Percentiles rank a stretch among this genome's conserved stretches.
Conservation (phyloP, 2,113 vertebrate genomes). For the Mesitornis unicolor region DNA sequence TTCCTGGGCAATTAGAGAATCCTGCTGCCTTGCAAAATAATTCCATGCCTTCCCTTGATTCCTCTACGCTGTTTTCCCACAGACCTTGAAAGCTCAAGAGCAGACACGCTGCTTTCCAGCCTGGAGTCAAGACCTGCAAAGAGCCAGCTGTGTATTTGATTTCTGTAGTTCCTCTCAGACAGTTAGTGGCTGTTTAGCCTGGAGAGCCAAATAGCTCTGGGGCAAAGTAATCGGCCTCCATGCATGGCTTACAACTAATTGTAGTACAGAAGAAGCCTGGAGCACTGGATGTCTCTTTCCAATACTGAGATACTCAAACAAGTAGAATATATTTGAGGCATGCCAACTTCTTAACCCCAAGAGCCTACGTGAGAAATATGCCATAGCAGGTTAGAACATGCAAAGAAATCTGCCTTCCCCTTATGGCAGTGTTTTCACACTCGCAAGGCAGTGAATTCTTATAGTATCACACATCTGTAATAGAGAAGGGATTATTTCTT, state of each 20-base stretch:
- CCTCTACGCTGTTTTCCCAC: neutral
- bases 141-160: slow-evolving; percentile 26
- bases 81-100: neutral
- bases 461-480: neutral
- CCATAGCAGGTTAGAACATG: neutral
- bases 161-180: neutral
- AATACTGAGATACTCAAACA: neutral
- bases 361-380: neutral
- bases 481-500: neutral
- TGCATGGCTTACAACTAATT: slow-evolving; percentile 30
- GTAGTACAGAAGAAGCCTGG: neutral
- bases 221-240: neutral
- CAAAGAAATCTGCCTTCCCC: neutral
- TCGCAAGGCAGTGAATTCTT: neutral
- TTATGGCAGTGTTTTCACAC: neutral
- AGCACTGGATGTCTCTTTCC: neutral
- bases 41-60: neutral
- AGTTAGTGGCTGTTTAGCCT: neutral
- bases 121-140: neutral
- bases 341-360: neutral
- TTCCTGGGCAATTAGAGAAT: neutral
- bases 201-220: slow-evolving; percentile 15
- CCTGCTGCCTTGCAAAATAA: neutral
- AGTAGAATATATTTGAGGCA: neutral
- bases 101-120: neutral